Evolutionary conservation across 2,113 vertebrate genomes (phyloP), one percentile per base, ranked within the genome.

Genomic region (Saguinus midas): DNA sequence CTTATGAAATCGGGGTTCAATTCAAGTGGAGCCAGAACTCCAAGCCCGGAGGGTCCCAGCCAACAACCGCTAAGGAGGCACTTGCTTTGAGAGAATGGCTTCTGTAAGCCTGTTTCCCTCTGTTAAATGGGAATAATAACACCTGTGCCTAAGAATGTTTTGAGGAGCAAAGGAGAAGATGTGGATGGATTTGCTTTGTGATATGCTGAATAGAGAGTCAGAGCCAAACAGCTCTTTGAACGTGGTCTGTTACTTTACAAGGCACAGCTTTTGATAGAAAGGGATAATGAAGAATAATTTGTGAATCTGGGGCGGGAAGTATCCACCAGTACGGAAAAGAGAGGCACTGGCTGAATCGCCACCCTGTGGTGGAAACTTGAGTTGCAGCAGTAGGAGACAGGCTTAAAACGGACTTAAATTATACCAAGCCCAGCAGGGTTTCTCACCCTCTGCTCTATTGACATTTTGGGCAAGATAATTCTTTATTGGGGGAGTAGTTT

Each of bases 51-150:
- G 57, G 23, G 40, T 1, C 35, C 32, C 40, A 8, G 35, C 6
- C 66, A 40, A 40, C 48, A 40, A 29, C 68, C 21, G 3, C 5
- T 18, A 68, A 32, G 27, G 48, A 50, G 35, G 81, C 40, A 6
- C 25, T 55, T 7, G 14, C 13, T 82, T 66, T 81, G 76, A 61
- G 78, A 86, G 23, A 90, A 55, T 4, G 8, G 23, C 37, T 92
- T 64, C 32, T 50, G 1, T 20, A 1, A 58, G 45, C 29, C 88
- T 94, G 37, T 93, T 70, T 96, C n/a, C 70, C 91, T 21, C 95
- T 91, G 64, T 97, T 27, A 90, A 96, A 32, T 94, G 91, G 93
- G 78, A 29, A 21, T 76, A 76, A 35, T 68, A 55, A 52, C 29
- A 50, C 2, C 12, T 0, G 23, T 6, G 16, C 48, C n/a, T 17